phyloP scores from a whole-genome alignment of 2,113 vertebrate genomes.

The Heptranchias perlo region DNA sequence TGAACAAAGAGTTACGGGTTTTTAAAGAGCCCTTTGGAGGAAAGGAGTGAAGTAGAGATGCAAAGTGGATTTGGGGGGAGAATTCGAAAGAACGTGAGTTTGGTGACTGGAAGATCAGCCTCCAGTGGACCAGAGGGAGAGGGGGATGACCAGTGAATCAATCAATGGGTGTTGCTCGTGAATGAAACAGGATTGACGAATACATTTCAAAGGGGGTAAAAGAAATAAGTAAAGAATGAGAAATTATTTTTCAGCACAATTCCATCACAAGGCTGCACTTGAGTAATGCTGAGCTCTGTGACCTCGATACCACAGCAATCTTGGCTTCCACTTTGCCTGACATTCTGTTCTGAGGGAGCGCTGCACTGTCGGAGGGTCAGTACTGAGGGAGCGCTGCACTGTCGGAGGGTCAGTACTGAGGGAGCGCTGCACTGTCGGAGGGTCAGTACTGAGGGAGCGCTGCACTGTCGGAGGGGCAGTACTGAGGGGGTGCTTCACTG shows the following conservation, averaged over 20 bases:
- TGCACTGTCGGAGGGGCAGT: too few species aligned
- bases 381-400: too few species aligned
- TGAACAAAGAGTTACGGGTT: background rate
- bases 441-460: too few species aligned
- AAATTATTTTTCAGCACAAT: background rate
- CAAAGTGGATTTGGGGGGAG: background rate
- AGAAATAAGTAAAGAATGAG: background rate
- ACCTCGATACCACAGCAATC: too few species aligned
- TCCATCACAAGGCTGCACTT: background rate
- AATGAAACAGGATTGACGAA: background rate
- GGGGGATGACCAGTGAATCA: background rate
- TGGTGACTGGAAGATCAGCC: background rate
- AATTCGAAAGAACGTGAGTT: background rate
- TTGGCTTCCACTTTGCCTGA: too few species aligned
- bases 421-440: too few species aligned
- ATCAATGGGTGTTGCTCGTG: too few species aligned
- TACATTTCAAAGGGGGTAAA: background rate
- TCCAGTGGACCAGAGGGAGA: background rate
- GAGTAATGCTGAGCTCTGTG: background rate
- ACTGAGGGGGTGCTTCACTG: too few species aligned
- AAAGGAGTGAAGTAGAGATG: background rate
- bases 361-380: too few species aligned
- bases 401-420: too few species aligned
- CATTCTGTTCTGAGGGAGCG: background rate
- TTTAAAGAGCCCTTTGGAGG: background rate